phyloP scores from a whole-genome alignment of 2,888 invertebrate species.

The Epistrophella euchroma region DNA sequence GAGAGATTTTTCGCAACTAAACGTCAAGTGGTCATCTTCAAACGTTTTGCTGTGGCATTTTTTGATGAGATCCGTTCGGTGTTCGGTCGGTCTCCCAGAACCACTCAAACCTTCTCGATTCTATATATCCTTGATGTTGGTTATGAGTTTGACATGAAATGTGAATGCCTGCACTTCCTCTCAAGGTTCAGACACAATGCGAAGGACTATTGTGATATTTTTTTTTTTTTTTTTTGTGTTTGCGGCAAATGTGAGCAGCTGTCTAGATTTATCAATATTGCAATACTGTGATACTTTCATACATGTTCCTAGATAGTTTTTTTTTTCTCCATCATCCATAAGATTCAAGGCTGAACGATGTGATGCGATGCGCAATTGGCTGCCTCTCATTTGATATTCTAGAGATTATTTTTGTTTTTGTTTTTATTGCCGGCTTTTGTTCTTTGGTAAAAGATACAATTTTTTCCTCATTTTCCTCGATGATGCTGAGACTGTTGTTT shows the following conservation, averaged over 20 bases:
- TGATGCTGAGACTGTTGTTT: slow-evolving; percentile 24
- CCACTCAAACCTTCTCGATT: slow-evolving; percentile 17
- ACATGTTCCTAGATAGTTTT: neutral
- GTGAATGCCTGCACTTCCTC: slow-evolving; percentile 17
- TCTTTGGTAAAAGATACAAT: slow-evolving; percentile 42
- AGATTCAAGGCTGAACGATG: slow-evolving; percentile 34
- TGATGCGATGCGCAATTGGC: slow-evolving; percentile 43
- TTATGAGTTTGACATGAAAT: slow-evolving; percentile 25
- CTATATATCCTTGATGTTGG: slow-evolving; percentile 25
- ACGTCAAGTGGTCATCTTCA: slow-evolving; percentile 36
- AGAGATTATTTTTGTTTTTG: slow-evolving; percentile 12
- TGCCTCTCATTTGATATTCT: slow-evolving; percentile 57
- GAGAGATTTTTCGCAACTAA: slow-evolving; percentile 24
- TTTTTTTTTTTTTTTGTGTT: slow-evolving; percentile 5
- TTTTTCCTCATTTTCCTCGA: slow-evolving; percentile 43
- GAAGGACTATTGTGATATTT: slow-evolving; percentile 26
- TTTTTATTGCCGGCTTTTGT: slow-evolving; percentile 46
- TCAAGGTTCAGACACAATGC: slow-evolving; percentile 35
- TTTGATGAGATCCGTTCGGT: slow-evolving; percentile 32
- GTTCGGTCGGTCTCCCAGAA: neutral
- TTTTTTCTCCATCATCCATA: neutral
- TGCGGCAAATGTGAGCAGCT: slow-evolving; percentile 13
- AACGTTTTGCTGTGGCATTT: slow-evolving; percentile 14
- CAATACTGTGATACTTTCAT: neutral
- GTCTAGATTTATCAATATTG: slow-evolving; percentile 27